phyloP scores from a whole-genome alignment of 1,140 invertebrate genomes.

The Oreohelix idahoensis region DNA sequence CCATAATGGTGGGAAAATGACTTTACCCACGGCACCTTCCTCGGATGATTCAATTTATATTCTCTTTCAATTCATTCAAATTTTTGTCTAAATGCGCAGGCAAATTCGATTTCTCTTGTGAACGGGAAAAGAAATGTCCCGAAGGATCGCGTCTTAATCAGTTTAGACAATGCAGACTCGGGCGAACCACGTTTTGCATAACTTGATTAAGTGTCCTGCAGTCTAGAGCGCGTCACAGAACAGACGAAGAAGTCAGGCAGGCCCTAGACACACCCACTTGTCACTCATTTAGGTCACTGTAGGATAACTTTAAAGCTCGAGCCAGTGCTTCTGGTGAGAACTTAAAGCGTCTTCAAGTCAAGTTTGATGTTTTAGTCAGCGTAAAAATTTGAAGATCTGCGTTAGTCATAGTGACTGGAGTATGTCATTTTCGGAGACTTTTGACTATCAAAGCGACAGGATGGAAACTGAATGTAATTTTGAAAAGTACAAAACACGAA shows the following conservation, averaged over 20 bases:
- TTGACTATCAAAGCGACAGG: neutral
- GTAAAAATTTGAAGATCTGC: neutral
- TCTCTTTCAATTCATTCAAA: slow-evolving; percentile 16
- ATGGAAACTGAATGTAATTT: slow-evolving; percentile 1
- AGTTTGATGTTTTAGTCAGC: neutral
- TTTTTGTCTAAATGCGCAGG: slow-evolving; percentile 19
- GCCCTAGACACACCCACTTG: slow-evolving; percentile 7
- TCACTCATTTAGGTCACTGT: slow-evolving; percentile 2
- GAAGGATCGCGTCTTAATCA: neutral
- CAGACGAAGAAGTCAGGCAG: slow-evolving; percentile 1
- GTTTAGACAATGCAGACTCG: neutral
- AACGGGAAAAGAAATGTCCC: slow-evolving; percentile 2
- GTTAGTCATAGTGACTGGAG: neutral
- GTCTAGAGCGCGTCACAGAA: neutral
- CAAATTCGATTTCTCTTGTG: neutral
- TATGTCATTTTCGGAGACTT: neutral
- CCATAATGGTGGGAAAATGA: slow-evolving; percentile 14
- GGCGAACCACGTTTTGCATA: slow-evolving; percentile 10
- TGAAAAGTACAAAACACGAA: neutral
- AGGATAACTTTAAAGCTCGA: neutral
- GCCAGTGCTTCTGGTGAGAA: neutral
- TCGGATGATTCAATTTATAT: slow-evolving; percentile 15
- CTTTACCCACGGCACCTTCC: slow-evolving; percentile 8
- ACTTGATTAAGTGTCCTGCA: slow-evolving; percentile 1
- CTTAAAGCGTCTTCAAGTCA: neutral